Conservation (phyloP, 2,113 vertebrate genomes). For the Stomatorhinus ivindoensis region DNA sequence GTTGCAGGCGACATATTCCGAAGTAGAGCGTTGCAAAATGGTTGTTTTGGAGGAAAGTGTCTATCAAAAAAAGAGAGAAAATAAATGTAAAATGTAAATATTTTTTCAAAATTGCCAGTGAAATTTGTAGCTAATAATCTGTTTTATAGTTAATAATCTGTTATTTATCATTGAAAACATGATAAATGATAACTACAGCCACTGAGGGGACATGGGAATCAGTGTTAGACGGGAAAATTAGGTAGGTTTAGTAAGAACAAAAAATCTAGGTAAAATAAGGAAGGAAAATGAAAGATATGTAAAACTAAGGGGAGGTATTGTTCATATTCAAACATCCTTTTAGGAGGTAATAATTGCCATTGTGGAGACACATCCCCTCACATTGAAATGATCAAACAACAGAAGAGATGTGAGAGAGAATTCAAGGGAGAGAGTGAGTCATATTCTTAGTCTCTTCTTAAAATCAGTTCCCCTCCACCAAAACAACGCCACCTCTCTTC, state of each 20-base stretch:
- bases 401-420: conserved; percentile 29
- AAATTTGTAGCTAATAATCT: background rate
- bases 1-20: background rate
- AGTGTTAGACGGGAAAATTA: conserved; percentile 24
- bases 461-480: conserved; percentile 30
- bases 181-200: background rate
- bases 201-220: background rate
- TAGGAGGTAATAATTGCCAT: background rate
- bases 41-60: background rate
- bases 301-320: background rate
- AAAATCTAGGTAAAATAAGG: conserved; percentile 4
- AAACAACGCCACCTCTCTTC: conserved; percentile 26
- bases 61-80: background rate
- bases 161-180: background rate
- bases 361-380: background rate
- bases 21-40: background rate
- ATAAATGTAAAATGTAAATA: background rate
- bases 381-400: background rate
- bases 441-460: conserved; percentile 24
- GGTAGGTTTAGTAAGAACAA: background rate
- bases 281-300: background rate
- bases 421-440: conserved; percentile 51
- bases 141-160: background rate
- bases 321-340: conserved; percentile 10
- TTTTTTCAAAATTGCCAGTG: background rate